Base-by-base conservation (phyloP, 2,113 vertebrate species). In the Pseudonaja textilis region DNA sequence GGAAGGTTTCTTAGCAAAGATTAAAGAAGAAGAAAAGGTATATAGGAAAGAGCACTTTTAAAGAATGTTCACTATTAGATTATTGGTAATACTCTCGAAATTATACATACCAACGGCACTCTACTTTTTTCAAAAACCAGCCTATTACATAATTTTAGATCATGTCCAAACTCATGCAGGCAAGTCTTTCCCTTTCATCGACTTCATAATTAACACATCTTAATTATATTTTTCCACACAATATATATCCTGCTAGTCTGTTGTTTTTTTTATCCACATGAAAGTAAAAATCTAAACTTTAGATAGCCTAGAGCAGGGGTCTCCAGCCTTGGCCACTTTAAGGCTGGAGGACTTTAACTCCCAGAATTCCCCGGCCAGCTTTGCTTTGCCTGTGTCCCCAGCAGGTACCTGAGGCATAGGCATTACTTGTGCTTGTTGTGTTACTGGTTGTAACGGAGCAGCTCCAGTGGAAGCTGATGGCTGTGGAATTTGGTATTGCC, bases 401-500 rank as follows among this genome's bases (percentile, higher is more conserved):
- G 96, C 91, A 96, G 97, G 93, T 91, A 95, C 96, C 93, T 97
- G 98, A 97, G 97, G 96, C 96, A 95, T 92, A 55, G 97, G 95
- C 94, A 97, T 96, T 85, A 97, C 85, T 95, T 98, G 97, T 93
- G 96, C 95, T 69, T 98, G 97, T 94, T 97, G 96, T 50, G 92
- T 69, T 54, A 91, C 92, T 29, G 97, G 95, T 94, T 97, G 98
- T 88, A 95, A 69, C 85, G 96, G 89, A 85, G 97, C 59, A 54
- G 94, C 39, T 8, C 97, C 96, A 92, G 93, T 96, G 94, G 98
- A 97, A 93, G 95, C 85, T 12, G 97, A 89, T 8, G 97, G 94
- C 87, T 98, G 97, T 90, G 97, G 96, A 95, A 97, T 95, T 87
- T 97, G 97, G 92, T 98, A 97, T 1, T 97, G 97, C 18, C 95